phyloP scores from a whole-genome alignment of 1,140 invertebrate genomes.

The Lineus longissimus region DNA sequence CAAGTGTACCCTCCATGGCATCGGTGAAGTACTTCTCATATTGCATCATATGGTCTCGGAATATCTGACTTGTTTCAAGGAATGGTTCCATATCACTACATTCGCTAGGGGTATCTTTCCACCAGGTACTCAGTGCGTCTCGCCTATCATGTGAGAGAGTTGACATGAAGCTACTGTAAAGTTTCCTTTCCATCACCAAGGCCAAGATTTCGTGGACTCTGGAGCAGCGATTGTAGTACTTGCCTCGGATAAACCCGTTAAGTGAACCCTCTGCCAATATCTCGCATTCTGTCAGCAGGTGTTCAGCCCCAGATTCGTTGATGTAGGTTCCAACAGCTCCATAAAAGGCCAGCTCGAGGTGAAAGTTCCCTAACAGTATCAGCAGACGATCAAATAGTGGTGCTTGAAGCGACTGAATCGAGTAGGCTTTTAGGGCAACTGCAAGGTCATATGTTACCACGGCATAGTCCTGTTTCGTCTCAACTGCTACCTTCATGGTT shows the following conservation, averaged over 20 bases:
- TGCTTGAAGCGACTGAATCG: slow-evolving; percentile 15
- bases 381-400: slow-evolving; percentile 14
- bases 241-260: slow-evolving; percentile 12
- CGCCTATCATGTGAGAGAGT: too few species aligned
- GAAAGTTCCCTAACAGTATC: slow-evolving; percentile 19
- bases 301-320: slow-evolving; percentile 9
- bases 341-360: slow-evolving; percentile 13
- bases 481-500: slow-evolving; percentile 8
- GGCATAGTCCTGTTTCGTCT: slow-evolving; percentile 13
- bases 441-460: slow-evolving; percentile 19
- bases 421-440: slow-evolving; percentile 19
- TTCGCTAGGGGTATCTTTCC: too few species aligned
- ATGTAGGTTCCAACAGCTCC: slow-evolving; percentile 14
- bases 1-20: too few species aligned
- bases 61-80: too few species aligned
- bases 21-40: too few species aligned
- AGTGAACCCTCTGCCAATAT: slow-evolving; percentile 9
- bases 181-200: slow-evolving; percentile 1
- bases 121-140: too few species aligned
- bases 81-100: too few species aligned
- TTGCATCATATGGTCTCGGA: too few species aligned
- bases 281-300: slow-evolving; percentile 6
- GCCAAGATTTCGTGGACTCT: not conserved
- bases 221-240: slow-evolving; percentile 12
- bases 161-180: not conserved